Conservation (phyloP, 2,888 invertebrate species). For the Drosophila mimetica region DNA sequence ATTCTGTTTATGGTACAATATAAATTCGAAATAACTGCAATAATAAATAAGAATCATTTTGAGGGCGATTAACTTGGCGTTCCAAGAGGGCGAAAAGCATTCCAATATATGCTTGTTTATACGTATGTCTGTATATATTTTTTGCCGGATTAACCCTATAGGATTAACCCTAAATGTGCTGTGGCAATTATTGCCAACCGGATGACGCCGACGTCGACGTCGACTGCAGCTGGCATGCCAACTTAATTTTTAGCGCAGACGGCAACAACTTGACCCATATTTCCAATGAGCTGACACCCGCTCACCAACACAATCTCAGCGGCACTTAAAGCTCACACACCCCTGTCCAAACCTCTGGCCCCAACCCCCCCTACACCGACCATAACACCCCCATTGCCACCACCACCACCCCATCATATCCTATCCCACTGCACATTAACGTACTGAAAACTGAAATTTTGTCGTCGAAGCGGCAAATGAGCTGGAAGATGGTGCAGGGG, state of each 20-base stretch:
- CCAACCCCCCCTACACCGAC: not conserved
- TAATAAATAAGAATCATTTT: constrained; percentile 51
- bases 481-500: constrained; percentile 59
- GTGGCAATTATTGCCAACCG: constrained; percentile 78
- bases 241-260: constrained; percentile 79
- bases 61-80: constrained; percentile 34
- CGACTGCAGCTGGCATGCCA: constrained; percentile 44
- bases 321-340: constrained; percentile 73
- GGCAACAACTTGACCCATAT: constrained; percentile 80
- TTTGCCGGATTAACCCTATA: constrained; percentile 50
- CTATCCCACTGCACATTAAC: constrained; percentile 59
- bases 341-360: constrained; percentile 26
- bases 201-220: constrained; percentile 28
- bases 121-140: constrained; percentile 14
- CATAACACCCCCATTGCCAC: not conserved
- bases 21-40: constrained; percentile 44
- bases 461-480: constrained; percentile 79
- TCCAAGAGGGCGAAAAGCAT: not conserved
- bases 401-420: constrained; percentile 3
- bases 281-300: constrained; percentile 61
- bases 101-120: constrained; percentile 29
- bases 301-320: constrained; percentile 43
- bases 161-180: constrained; percentile 78
- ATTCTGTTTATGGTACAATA: constrained; percentile 6
- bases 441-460: constrained; percentile 72